Conservation (phyloP, 1,140 invertebrate genomes). For the Heliconius congener region DNA sequence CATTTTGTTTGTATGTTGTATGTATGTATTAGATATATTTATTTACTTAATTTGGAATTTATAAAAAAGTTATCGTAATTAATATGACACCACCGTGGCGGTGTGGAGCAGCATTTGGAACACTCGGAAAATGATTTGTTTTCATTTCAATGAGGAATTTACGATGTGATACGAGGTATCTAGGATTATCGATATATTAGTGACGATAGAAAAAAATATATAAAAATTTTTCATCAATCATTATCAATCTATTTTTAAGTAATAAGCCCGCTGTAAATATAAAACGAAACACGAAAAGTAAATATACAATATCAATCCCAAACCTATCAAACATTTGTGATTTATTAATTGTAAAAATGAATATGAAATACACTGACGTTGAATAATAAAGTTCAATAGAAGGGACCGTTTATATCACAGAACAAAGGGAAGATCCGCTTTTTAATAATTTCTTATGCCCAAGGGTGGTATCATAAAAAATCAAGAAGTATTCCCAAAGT, state of each 20-base stretch:
- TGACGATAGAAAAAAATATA: too few relatives aligned
- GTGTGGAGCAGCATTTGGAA: too few relatives aligned
- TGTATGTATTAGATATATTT: background rate
- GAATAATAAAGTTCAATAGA: conserved; percentile 29
- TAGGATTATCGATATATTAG: too few relatives aligned
- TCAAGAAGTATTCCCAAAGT: conserved; percentile 45
- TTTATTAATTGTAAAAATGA: conserved; percentile 34
- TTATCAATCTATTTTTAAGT: background rate
- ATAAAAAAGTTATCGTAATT: too few relatives aligned
- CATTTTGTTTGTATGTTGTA: background rate
- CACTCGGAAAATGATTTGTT: too few relatives aligned
- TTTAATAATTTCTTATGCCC: conserved; percentile 43
- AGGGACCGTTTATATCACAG: conserved; percentile 30
- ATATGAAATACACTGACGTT: conserved; percentile 27
- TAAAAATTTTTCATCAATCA: background rate
- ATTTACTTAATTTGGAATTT: background rate
- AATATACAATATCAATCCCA: background rate
- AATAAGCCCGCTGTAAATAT: background rate
- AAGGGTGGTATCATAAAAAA: conserved; percentile 39
- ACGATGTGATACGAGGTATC: too few relatives aligned
- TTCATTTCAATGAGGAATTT: too few relatives aligned
- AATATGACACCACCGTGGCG: too few relatives aligned
- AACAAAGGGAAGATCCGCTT: conserved; percentile 35
- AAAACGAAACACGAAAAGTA: background rate
- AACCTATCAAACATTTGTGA: conserved; percentile 22